Base-by-base conservation (phyloP, 2,113 vertebrate species). In the Cyprinodon brontotheroides region DNA sequence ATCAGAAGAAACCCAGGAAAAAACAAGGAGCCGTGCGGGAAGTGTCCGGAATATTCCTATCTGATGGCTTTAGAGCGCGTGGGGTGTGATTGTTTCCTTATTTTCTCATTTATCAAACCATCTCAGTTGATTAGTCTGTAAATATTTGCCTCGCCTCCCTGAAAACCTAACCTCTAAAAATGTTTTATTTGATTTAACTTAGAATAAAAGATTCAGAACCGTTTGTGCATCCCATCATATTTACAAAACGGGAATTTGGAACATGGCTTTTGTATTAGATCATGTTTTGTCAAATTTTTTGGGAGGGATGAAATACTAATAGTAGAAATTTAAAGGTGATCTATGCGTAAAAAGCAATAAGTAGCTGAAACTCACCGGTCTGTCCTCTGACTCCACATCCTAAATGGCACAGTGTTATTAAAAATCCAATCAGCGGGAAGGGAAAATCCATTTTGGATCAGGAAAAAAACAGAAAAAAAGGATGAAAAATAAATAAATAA, bases 361-460 rank as follows among this genome's bases (percentile, higher is more conserved):
- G 73, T 57, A 65, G 75, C 37, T 9, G 6, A 63, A 86, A 91
- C 92, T 97, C 94, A 97, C 97, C 96, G 86, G 93, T 91, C 71
- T 96, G 92, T 74, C 92, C 96, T 65, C 82, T 76, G 83, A 92
- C 94, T 91, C 89, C 77, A 7, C 73, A 78, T 64, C 93, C 91
- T 75, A 94, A 86, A 72, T 91, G 91, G 91, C 94, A 94, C 82
- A 90, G 76, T 70, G 94, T 85, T 79, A 91, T 53, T 80, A 97
- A 80, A 90, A 96, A 93, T 94, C 95, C 93, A 95, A 95, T 89
- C 79, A 93, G 65, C 47, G 95, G 90, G 57, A 92, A 78, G 85
- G 92, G 87, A 72, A 95, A 93, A 96, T 97, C 96, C 97, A 98
- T 98, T 79, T 91, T 94, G 84, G 80, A 80, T 38, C 68, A 70